Conservation (phyloP, 1,140 invertebrate species). For the Lethocerus indicus region DNA sequence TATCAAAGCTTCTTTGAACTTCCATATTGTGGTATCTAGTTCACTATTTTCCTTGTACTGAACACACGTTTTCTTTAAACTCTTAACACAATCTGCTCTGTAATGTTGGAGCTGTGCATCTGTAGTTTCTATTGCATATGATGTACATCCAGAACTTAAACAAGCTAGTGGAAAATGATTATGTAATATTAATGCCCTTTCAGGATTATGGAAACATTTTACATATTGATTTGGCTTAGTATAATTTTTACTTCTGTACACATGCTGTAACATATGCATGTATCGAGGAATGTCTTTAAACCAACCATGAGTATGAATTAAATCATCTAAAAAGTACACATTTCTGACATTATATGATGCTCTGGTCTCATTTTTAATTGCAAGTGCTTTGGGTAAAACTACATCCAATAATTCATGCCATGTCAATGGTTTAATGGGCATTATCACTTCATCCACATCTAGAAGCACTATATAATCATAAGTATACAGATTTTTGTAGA, state of each 20-base stretch:
- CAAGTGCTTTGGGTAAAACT: constrained; percentile 48
- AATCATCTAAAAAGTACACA: constrained; percentile 87
- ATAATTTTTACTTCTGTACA: constrained; percentile 76
- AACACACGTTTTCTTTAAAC: constrained; percentile 68
- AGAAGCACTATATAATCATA: constrained; percentile 81
- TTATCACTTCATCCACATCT: constrained; percentile 90
- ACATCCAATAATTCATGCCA: constrained; percentile 67
- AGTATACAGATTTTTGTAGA: constrained; percentile 81
- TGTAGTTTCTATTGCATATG: constrained; percentile 60
- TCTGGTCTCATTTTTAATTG: constrained; percentile 51
- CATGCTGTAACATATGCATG: constrained; percentile 88
- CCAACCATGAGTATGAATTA: constrained; percentile 62
- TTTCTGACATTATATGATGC: constrained; percentile 83
- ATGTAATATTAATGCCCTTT: constrained; percentile 73
- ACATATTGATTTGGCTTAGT: constrained; percentile 87
- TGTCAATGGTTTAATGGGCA: constrained; percentile 57
- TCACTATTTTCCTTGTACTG: constrained; percentile 68
- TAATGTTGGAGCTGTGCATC: constrained; percentile 88
- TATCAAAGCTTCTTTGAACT: constrained; percentile 60
- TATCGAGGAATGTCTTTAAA: constrained; percentile 72
- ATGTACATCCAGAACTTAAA: constrained; percentile 66
- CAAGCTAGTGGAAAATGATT: constrained; percentile 87
- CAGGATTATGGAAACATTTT: constrained; percentile 87
- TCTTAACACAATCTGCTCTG: constrained; percentile 77
- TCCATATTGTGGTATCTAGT: constrained; percentile 75